Evolutionary conservation across 2,113 vertebrate genomes (phyloP), one percentile per base, ranked within the genome.

Genomic region (Trochalopteron elliotii): DNA sequence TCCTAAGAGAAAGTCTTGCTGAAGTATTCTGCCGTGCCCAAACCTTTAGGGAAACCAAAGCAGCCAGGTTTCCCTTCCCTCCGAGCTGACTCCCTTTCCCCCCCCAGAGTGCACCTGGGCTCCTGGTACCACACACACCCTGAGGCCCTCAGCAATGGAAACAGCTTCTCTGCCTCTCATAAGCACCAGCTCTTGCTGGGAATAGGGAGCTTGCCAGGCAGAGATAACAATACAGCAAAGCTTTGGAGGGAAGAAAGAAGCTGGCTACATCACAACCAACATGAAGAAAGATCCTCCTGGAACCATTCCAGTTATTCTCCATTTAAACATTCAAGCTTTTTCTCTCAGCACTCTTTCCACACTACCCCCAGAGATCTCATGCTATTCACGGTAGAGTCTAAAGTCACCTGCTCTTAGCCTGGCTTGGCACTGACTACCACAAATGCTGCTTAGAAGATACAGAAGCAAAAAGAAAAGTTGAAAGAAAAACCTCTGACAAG

Each of bases 321-420:
- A 30, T 78, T 92, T 83, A 75, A 89, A 80, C 76, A 75, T 52
- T 56, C 76, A 75, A 42, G 56, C 33, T 69, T 93, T 95, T 94
- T 87, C 72, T 84, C 85, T 84, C 47, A 8, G 67, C 47, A 65
- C n/a, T 80, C 61, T 86, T 87, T 85, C 50, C 30, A 47, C 11
- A 9, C 30, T 72, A 24, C n/a, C 50, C 31, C n/a, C 37, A 21
- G 64, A 89, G 56, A 91, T 87, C 56, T 81, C 59, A 47, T 0
- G 4, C 67, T 95, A 80, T 75, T 95, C 76, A 91, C 47, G 52
- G 28, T 9, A 16, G 30, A 89, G 78, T 78, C 50, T 35, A 87
- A 94, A 94, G 86, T 91, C 93, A 92, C 89, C 83, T 94, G 87
- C 70, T 89, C 57, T 71, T 45, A 71, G 83, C 83, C 84, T 53